Conservation (phyloP, 2,888 invertebrate species). For the Euzetes globulus region DNA sequence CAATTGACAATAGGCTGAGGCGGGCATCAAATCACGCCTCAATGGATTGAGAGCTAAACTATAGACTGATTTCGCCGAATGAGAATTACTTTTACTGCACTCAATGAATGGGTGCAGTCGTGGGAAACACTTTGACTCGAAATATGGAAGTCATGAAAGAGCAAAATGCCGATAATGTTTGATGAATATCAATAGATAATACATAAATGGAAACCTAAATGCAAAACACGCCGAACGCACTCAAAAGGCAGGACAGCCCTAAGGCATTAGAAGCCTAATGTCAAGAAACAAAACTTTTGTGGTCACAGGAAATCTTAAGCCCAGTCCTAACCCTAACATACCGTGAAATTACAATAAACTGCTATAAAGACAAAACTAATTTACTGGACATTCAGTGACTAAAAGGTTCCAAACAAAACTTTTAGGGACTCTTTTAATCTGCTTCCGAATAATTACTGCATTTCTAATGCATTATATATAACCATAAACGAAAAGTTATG, state of each 20-base stretch:
- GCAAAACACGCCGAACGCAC: slow-evolving; percentile 9
- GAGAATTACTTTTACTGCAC: slow-evolving; percentile 15
- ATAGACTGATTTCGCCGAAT: slow-evolving; percentile 25
- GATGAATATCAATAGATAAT: slow-evolving; percentile 28
- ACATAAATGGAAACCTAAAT: slow-evolving; percentile 19
- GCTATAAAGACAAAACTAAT: slow-evolving; percentile 24
- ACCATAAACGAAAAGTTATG: not conserved
- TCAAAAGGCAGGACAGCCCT: not conserved
- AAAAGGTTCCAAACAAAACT: not conserved
- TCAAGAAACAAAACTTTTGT: slow-evolving; percentile 21
- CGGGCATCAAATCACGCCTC: slow-evolving; percentile 28
- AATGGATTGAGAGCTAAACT: slow-evolving; percentile 27
- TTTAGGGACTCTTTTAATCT: slow-evolving; percentile 4
- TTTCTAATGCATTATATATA: not conserved
- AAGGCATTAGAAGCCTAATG: not conserved
- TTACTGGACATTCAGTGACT: not conserved
- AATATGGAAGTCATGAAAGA: slow-evolving; percentile 25
- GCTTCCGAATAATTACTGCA: not conserved
- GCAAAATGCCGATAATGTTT: slow-evolving; percentile 28
- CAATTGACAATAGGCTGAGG: slow-evolving; percentile 26
- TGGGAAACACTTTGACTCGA: slow-evolving; percentile 29
- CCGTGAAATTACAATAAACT: slow-evolving; percentile 5
- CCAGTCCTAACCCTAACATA: not conserved
- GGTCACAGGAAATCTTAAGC: slow-evolving; percentile 14
- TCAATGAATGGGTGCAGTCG: slow-evolving; percentile 29